Evolutionary conservation across 2,888 invertebrate species (phyloP).

Genomic region (Ommatoiulus sabulosus): DNA sequence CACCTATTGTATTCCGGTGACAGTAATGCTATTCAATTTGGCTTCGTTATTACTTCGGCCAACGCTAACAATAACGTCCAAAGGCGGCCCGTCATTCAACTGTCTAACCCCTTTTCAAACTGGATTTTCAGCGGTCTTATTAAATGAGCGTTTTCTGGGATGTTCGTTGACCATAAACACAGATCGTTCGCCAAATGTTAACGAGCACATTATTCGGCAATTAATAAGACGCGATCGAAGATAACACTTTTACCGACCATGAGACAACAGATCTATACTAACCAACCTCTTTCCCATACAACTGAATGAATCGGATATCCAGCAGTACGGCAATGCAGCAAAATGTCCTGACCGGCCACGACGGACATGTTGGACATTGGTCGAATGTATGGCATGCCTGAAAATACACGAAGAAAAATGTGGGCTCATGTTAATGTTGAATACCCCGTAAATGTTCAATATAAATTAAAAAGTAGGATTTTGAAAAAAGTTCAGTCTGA

Average conservation of each 20-base stretch:
- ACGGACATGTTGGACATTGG: slow-evolving; percentile 94
- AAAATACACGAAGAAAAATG: neutral
- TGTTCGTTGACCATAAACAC: slow-evolving; percentile 17
- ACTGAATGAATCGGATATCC: slow-evolving; percentile 94
- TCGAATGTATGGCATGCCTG: slow-evolving; percentile 87
- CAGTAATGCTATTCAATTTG: slow-evolving; percentile 9
- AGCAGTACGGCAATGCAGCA: slow-evolving; percentile 91
- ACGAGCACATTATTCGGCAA: slow-evolving; percentile 27
- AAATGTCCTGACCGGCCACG: slow-evolving; percentile 88
- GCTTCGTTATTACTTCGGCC: slow-evolving; percentile 2
- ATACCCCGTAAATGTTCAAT: neutral
- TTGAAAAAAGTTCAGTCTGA: neutral
- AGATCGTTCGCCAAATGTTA: neutral
- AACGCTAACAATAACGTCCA: neutral
- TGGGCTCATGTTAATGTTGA: neutral
- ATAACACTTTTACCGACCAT: slow-evolving; percentile 46
- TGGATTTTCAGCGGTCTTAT: neutral
- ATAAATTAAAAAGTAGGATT: neutral
- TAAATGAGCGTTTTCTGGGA: neutral
- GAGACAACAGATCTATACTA: slow-evolving; percentile 54
- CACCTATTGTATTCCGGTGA: slow-evolving; percentile 13
- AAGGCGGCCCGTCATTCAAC: neutral
- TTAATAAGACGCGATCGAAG: slow-evolving; percentile 32
- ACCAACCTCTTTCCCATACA: slow-evolving; percentile 90
- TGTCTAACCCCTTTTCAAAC: neutral